Percentiles rank a stretch among this genome's conserved stretches.
These are phyloP conservation scores for Brachylomia viminalis DNA, from an alignment of 2,888 invertebrate species.

Conservation along the genomic window DNA sequence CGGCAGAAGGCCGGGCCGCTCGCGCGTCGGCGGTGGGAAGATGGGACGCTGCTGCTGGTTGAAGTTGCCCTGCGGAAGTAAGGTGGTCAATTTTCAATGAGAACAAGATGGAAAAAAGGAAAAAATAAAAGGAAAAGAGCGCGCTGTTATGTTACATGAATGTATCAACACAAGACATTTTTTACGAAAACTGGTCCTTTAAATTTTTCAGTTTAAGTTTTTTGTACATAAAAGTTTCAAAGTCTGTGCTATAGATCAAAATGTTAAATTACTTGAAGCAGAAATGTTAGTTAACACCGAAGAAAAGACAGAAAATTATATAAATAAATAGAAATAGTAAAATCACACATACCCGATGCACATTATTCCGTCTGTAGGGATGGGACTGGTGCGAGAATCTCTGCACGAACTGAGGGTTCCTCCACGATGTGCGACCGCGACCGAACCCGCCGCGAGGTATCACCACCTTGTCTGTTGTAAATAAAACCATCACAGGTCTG, in stretches of 20 bases:
- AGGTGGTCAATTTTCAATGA: background rate
- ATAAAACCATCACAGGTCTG: background rate
- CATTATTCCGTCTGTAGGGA: slow-evolving; percentile 77
- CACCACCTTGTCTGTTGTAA: slow-evolving; percentile 81
- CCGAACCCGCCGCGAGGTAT: slow-evolving; percentile 76
- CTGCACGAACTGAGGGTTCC: slow-evolving; percentile 75
- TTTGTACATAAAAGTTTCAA: background rate
- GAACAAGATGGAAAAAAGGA: background rate
- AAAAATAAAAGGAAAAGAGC: background rate
- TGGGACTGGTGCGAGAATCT: slow-evolving; percentile 63
- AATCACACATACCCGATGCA: slow-evolving; percentile 72
- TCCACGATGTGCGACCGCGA: slow-evolving; percentile 80
- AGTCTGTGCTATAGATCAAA: background rate
- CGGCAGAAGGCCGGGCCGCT: slow-evolving; percentile 55
- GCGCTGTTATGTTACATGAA: background rate
- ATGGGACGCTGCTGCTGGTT: slow-evolving; percentile 75
- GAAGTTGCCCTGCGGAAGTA: slow-evolving; percentile 78
- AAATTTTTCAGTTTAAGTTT: no score
- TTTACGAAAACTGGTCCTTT: background rate
- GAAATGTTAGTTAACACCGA: background rate
- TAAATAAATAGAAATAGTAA: background rate
- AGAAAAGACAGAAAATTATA: background rate
- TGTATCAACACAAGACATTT: background rate
- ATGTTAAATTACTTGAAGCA: background rate
- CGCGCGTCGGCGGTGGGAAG: slow-evolving; percentile 79